Conservation (phyloP, 2,113 vertebrate genomes). For the Suricata suricatta region DNA sequence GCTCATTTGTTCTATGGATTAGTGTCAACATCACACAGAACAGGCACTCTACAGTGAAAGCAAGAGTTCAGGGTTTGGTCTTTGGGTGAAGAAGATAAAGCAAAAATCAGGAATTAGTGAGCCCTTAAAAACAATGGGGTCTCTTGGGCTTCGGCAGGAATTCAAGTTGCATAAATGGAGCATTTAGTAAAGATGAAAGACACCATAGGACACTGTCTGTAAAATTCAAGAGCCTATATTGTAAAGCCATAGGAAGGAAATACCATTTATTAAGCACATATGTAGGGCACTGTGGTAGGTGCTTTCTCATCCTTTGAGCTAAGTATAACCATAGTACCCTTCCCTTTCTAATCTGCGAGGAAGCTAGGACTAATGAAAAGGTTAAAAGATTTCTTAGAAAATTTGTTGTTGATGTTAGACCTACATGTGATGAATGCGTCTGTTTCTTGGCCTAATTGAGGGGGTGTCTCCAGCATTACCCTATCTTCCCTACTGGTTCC, state of each 20-base stretch:
- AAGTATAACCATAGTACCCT: not conserved
- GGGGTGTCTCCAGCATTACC: not conserved
- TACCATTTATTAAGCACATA: constrained; percentile 53
- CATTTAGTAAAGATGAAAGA: constrained; percentile 68
- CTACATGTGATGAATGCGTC: not conserved
- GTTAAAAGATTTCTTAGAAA: not conserved
- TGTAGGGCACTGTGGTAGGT: not conserved
- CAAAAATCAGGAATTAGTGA: constrained; percentile 56
- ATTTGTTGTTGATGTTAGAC: not conserved
- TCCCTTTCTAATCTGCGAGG: not conserved
- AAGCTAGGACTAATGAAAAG: constrained; percentile 4
- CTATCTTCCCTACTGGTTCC: not conserved
- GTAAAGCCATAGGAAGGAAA: constrained; percentile 48
- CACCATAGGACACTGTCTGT: constrained; percentile 39
- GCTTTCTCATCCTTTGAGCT: constrained; percentile 5
- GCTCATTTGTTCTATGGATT: constrained; percentile 45
- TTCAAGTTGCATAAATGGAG: constrained; percentile 45
- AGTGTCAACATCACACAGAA: constrained; percentile 43
- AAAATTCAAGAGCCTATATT: constrained; percentile 45
- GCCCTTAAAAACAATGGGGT: constrained; percentile 57
- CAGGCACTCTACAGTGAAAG: not conserved
- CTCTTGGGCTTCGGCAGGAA: constrained; percentile 63
- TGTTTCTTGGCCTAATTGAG: not conserved
- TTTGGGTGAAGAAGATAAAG: constrained; percentile 56
- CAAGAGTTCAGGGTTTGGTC: constrained; percentile 26